A percentile compares a stretch with the other conserved stretches of the same genome.
These are phyloP conservation scores for Drepana falcataria DNA, from an alignment of 2,888 invertebrate genomes.

Conservation along the genomic window DNA sequence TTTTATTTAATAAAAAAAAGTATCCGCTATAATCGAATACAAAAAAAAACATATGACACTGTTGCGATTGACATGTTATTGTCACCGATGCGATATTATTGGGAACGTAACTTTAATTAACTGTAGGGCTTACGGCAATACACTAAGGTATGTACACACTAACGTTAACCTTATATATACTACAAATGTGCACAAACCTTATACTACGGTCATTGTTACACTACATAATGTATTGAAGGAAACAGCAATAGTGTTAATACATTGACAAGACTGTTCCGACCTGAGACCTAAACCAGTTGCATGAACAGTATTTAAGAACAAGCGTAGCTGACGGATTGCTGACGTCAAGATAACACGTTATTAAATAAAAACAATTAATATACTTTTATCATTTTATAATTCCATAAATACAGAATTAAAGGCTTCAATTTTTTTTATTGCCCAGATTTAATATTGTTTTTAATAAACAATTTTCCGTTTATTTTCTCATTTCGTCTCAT, in stretches of 20 bases:
- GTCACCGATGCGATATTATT: slow-evolving; percentile 35
- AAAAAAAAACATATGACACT: slow-evolving; percentile 41
- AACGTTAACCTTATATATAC: slow-evolving; percentile 20
- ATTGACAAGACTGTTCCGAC: no score
- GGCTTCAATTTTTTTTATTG: no score
- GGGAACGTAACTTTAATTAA: slow-evolving; percentile 9
- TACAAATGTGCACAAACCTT: slow-evolving; percentile 46
- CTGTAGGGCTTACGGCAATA: slow-evolving; percentile 11
- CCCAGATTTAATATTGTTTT: no score
- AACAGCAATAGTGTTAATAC: neutral
- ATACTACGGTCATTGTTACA: slow-evolving; percentile 26
- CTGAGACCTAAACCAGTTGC: no score
- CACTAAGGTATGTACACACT: slow-evolving; percentile 41
- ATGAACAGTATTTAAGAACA: no score
- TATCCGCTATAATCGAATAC: neutral
- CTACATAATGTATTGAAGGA: slow-evolving; percentile 15
- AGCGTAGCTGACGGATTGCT: no score
- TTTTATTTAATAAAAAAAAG: slow-evolving; percentile 3
- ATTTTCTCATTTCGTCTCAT: no score
- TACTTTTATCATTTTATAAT: no score
- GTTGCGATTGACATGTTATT: slow-evolving; percentile 55
- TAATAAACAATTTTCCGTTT: no score
- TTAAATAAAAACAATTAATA: no score
- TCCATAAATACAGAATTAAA: no score
- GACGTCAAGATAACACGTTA: no score